Conservation (phyloP, 2,797 vertebrate genomes). For the Neomorphus geoffroyi region DNA sequence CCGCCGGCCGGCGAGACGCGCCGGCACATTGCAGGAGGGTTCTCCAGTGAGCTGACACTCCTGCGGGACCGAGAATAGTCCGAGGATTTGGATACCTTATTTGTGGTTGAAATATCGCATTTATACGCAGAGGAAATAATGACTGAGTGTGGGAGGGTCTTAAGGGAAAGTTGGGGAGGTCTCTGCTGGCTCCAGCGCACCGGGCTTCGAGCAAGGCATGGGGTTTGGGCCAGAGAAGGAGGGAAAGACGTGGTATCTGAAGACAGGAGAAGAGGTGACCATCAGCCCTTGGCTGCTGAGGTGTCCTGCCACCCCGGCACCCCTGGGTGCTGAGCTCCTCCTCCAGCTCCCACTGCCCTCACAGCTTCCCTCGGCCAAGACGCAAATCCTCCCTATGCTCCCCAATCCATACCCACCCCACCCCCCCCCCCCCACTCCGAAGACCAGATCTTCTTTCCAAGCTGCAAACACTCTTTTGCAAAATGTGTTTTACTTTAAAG, state of each 20-base stretch:
- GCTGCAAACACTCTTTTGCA: neutral
- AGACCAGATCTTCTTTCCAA: neutral
- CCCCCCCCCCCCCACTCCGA: no score
- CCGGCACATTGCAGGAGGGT: neutral
- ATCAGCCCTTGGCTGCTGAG: neutral
- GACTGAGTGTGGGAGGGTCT: neutral
- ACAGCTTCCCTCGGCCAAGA: rapidly evolving
- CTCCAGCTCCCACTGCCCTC: neutral
- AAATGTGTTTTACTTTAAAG: neutral
- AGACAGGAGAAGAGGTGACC: neutral
- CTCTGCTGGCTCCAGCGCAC: neutral
- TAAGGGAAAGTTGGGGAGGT: neutral
- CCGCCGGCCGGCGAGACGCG: neutral
- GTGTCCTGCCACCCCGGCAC: neutral
- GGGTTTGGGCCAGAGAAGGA: neutral
- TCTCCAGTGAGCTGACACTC: neutral
- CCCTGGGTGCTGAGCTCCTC: neutral
- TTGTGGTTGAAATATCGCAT: neutral
- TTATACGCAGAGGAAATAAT: neutral
- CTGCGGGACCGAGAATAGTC: neutral
- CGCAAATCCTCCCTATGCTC: neutral
- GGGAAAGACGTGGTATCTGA: neutral
- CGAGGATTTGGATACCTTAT: neutral
- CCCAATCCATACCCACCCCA: neutral
- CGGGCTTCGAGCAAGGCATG: neutral